Conservation (phyloP, 1,140 invertebrate genomes). For the Nymphalis io region DNA sequence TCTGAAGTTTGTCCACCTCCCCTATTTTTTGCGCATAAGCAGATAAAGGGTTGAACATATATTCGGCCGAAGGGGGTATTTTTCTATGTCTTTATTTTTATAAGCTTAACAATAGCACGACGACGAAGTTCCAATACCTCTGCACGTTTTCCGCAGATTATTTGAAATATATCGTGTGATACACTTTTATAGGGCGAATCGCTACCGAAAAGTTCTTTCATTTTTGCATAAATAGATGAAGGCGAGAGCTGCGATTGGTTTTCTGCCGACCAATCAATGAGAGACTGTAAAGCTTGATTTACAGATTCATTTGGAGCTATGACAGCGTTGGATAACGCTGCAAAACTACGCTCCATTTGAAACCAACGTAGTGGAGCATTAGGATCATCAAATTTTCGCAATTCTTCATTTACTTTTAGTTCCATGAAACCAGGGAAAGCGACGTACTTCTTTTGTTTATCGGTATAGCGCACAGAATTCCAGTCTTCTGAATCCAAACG, state of each 20-base stretch:
- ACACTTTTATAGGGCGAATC: constrained; percentile 34
- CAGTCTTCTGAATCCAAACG: not conserved
- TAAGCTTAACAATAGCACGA: constrained; percentile 20
- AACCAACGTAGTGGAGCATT: not conserved
- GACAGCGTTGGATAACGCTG: not conserved
- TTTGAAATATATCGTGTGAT: constrained; percentile 43
- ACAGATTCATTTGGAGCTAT: constrained; percentile 40
- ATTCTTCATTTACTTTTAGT: not conserved
- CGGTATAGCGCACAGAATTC: not conserved
- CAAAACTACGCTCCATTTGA: not conserved
- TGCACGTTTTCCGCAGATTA: constrained; percentile 43
- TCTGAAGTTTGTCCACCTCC: constrained; percentile 40
- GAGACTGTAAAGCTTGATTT: constrained; percentile 25
- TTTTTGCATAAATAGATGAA: constrained; percentile 29
- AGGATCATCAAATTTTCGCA: not conserved
- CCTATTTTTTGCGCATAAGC: constrained; percentile 41
- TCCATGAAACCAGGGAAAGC: not conserved
- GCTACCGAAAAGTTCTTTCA: constrained; percentile 37
- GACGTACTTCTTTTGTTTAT: not conserved
- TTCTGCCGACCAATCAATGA: constrained; percentile 8
- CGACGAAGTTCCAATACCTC: constrained; percentile 37
- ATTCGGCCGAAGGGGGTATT: constrained; percentile 41
- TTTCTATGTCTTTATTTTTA: constrained; percentile 41
- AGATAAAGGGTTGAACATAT: constrained; percentile 42
- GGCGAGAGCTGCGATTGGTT: constrained; percentile 28